Percentiles rank a stretch among this genome's conserved stretches.
phyloP scores from a whole-genome alignment of 2,888 invertebrate genomes.

The Rhaphigaster nebulosa region DNA sequence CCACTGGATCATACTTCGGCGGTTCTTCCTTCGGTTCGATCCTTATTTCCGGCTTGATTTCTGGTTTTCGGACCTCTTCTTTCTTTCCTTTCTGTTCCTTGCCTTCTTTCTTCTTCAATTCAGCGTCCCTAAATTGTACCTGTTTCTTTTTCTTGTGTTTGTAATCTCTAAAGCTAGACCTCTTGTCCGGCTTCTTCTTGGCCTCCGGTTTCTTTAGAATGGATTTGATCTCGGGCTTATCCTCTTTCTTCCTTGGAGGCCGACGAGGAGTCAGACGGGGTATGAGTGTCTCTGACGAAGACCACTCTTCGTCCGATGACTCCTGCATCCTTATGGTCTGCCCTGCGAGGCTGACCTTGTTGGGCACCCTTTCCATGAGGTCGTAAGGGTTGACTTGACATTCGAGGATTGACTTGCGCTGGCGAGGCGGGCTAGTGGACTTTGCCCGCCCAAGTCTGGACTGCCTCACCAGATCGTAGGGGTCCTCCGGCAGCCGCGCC shows the following conservation, averaged over 20 bases:
- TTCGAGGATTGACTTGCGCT: constrained; percentile 79
- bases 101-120: constrained; percentile 62
- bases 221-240: constrained; percentile 69
- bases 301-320: constrained; percentile 62
- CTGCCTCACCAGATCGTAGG: constrained; percentile 87
- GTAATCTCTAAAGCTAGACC: constrained; percentile 66
- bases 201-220: constrained; percentile 71
- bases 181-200: constrained; percentile 58
- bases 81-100: constrained; percentile 63
- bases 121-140: constrained; percentile 67
- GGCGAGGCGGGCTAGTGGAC: constrained; percentile 62
- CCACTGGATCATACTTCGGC: constrained; percentile 10
- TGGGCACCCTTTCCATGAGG: constrained; percentile 75
- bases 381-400: constrained; percentile 90
- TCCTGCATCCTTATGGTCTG: constrained; percentile 75
- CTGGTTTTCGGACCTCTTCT: constrained; percentile 19
- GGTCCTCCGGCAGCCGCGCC: constrained; percentile 67
- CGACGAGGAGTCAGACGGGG: constrained; percentile 71
- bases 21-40: constrained; percentile 35
- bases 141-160: constrained; percentile 71
- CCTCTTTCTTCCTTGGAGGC: constrained; percentile 72
- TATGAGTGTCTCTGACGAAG: constrained; percentile 61
- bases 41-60: constrained; percentile 36
- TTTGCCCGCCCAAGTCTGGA: constrained; percentile 72
- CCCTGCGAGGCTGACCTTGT: constrained; percentile 75